Percentiles rank a stretch among this genome's conserved stretches.
Conservation (phyloP, 2,888 invertebrate species). For the Buathra laborator region DNA sequence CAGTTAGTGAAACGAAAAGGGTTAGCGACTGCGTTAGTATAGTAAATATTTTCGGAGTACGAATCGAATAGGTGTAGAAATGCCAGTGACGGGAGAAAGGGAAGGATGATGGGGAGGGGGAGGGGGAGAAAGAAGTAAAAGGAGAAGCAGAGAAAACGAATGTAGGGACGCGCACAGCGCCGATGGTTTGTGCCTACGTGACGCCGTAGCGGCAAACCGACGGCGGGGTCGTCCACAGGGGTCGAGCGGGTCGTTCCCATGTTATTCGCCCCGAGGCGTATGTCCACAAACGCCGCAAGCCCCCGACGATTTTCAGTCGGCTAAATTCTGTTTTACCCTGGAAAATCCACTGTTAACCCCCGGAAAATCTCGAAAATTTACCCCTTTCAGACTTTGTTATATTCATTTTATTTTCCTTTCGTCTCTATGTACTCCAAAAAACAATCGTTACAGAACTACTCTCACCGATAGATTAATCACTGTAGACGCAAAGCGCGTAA, state of each 20-base stretch:
- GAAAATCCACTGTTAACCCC: constrained; percentile 10
- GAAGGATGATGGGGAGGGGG: no score
- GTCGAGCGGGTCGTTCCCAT: constrained; percentile 64
- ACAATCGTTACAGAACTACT: neutral
- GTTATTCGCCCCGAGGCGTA: constrained; percentile 63
- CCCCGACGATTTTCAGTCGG: constrained; percentile 43
- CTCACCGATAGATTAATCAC: neutral
- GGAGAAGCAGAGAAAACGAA: constrained; percentile 26
- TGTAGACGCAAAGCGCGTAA: neutral
- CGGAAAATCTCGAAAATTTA: constrained; percentile 1
- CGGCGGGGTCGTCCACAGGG: constrained; percentile 68
- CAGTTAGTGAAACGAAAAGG: neutral
- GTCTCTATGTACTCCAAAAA: constrained; percentile 7
- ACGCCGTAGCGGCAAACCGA: constrained; percentile 66
- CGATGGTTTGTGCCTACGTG: constrained; percentile 66
- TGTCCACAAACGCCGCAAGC: constrained; percentile 55
- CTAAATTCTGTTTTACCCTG: constrained; percentile 51
- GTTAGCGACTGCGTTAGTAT: neutral
- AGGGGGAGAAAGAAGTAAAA: constrained; percentile 19
- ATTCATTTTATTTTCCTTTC: constrained; percentile 32
- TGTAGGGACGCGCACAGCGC: constrained; percentile 7
- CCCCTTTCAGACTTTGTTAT: constrained; percentile 1
- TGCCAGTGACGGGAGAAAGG: neutral
- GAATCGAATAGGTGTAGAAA: constrained; percentile 28
- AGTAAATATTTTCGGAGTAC: constrained; percentile 15